Percentiles rank a stretch among this genome's conserved stretches.
phyloP scores from a whole-genome alignment of 2,797 vertebrate species.

The Odontamblyopus lacepedii region DNA sequence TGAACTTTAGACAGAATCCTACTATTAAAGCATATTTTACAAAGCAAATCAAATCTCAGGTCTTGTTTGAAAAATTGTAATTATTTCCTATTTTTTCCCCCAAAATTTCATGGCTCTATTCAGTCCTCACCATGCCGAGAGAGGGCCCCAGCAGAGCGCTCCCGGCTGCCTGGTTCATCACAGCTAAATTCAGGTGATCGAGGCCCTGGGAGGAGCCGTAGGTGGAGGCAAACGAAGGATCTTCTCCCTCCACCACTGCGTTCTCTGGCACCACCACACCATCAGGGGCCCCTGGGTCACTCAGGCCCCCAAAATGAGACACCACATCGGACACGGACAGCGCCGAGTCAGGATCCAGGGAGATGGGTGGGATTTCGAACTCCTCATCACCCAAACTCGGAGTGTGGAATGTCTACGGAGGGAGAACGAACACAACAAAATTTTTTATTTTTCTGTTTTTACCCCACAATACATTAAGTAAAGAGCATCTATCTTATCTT shows the following conservation, averaged over 20 bases:
- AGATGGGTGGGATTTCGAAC: constrained; percentile 94
- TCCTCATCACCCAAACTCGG: constrained; percentile 93
- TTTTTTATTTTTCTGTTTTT: too few species aligned
- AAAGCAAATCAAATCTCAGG: too few species aligned
- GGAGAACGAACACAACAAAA: background rate
- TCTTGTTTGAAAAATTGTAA: too few species aligned
- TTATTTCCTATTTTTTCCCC: too few species aligned
- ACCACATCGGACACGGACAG: constrained; percentile 88
- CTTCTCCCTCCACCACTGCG: constrained; percentile 75
- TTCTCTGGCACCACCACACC: constrained; percentile 66
- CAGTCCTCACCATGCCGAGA: constrained; percentile 76
- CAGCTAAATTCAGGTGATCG: constrained; percentile 77
- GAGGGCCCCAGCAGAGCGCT: constrained; percentile 72
- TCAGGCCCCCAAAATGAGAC: constrained; percentile 87
- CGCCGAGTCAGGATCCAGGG: constrained; percentile 87
- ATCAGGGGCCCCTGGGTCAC: constrained; percentile 78
- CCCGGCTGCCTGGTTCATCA: constrained; percentile 73
- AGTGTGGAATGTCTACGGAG: constrained; percentile 87
- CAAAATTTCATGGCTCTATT: too few species aligned
- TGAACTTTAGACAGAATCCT: too few species aligned
- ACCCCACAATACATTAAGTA: too few species aligned
- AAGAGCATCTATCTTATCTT: too few species aligned
- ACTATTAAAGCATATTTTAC: too few species aligned
- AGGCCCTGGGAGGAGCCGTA: constrained; percentile 73
- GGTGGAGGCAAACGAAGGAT: constrained; percentile 79